phyloP scores from a whole-genome alignment of 2,888 invertebrate genomes.

The Phortica magna region DNA sequence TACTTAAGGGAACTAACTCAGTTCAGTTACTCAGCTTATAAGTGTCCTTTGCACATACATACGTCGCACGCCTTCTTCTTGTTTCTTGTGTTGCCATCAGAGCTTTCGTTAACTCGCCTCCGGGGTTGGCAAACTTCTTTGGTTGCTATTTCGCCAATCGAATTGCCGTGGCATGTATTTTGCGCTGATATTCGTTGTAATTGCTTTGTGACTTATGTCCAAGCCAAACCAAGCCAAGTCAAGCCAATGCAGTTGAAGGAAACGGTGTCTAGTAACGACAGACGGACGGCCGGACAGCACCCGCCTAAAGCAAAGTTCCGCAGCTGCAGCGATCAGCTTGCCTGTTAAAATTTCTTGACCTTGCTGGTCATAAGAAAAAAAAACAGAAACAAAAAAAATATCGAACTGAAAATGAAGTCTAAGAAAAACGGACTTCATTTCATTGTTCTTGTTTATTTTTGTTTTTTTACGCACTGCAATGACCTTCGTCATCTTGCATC shows the following conservation, averaged over 20 bases:
- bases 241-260: slow-evolving; percentile 30
- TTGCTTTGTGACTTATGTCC: slow-evolving; percentile 73
- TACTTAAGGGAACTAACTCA: neutral
- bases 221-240: slow-evolving; percentile 40
- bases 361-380: slow-evolving; percentile 71
- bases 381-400: too few relatives aligned
- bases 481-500: neutral
- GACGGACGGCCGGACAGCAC: too few relatives aligned
- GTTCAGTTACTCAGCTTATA: neutral
- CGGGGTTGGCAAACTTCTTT: slow-evolving; percentile 21
- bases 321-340: too few relatives aligned
- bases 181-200: slow-evolving; percentile 63
- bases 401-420: slow-evolving; percentile 64
- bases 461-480: neutral
- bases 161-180: slow-evolving; percentile 34
- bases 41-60: too few relatives aligned
- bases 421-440: too few relatives aligned
- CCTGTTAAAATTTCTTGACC: slow-evolving; percentile 63
- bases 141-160: slow-evolving; percentile 31
- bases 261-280: neutral
- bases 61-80: neutral
- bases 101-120: neutral
- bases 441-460: neutral
- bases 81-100: neutral
- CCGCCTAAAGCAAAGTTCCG: too few relatives aligned